Conservation (phyloP, 2,888 invertebrate genomes). For the Penaeus monodon region DNA sequence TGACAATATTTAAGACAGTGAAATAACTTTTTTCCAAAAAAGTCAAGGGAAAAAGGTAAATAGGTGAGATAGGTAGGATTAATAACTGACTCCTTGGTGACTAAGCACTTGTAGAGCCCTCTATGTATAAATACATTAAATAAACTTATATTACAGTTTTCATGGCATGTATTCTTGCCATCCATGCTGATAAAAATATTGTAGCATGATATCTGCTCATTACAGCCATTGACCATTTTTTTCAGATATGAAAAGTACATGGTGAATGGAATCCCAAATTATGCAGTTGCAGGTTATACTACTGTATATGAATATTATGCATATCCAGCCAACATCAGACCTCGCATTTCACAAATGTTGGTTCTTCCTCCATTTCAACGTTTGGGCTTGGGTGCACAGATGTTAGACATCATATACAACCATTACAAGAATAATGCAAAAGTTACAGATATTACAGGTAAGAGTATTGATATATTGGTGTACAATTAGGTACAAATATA, state of each 20-base stretch:
- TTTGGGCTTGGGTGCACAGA: slow-evolving; percentile 84
- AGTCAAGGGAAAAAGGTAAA: no score
- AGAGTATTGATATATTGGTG: slow-evolving; percentile 35
- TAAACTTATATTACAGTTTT: no score
- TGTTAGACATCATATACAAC: slow-evolving; percentile 78
- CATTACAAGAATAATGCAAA: slow-evolving; percentile 73
- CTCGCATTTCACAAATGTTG: slow-evolving; percentile 92
- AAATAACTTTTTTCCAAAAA: no score
- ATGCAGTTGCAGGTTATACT: slow-evolving; percentile 87
- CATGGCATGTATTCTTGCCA: no score
- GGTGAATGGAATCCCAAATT: slow-evolving; percentile 72
- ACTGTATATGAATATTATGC: slow-evolving; percentile 96
- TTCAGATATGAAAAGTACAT: slow-evolving; percentile 54
- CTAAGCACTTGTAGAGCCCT: no score
- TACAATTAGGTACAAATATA: no score
- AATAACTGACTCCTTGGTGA: no score
- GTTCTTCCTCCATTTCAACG: slow-evolving; percentile 92
- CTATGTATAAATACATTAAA: no score
- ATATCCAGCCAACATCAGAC: slow-evolving; percentile 87
- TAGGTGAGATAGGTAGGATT: no score
- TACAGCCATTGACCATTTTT: neutral
- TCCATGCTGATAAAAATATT: no score
- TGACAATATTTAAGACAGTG: no score
- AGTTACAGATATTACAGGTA: slow-evolving; percentile 81
- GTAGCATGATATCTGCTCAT: no score